These are phyloP conservation scores for Drosophila saltans DNA, from an alignment of 1,140 invertebrate genomes.

Conservation along the genomic window DNA sequence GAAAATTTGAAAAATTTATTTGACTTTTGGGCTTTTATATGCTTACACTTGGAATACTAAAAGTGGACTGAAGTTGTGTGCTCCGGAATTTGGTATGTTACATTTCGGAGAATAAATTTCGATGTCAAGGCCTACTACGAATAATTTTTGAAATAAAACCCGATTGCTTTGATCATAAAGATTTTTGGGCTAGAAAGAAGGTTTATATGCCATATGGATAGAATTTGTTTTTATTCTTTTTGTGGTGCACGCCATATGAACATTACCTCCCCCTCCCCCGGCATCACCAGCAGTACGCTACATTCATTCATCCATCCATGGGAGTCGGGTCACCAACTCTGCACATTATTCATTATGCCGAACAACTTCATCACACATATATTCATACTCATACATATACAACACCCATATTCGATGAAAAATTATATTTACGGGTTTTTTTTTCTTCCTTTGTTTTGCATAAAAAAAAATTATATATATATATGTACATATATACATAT, in stretches of 20 bases:
- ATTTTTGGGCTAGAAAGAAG: too few relatives aligned
- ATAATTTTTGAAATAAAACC: neutral
- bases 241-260: conserved; percentile 62
- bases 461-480: conserved; percentile 24
- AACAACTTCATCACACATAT: conserved; percentile 50
- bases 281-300: neutral
- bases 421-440: conserved; percentile 62
- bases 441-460: conserved; percentile 55
- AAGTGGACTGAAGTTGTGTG: neutral
- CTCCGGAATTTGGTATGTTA: neutral
- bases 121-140: conserved; percentile 5
- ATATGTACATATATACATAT: neutral
- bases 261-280: conserved; percentile 46
- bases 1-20: neutral
- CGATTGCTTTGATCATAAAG: neutral
- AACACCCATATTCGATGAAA: conserved; percentile 74
- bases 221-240: conserved; percentile 11
- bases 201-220: conserved; percentile 42
- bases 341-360: conserved; percentile 71
- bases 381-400: conserved; percentile 33
- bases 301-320: neutral
- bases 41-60: neutral
- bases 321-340: conserved; percentile 24
- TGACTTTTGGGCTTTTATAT: neutral
- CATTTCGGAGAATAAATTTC: neutral